Evolutionary conservation across 2,797 vertebrate genomes (phyloP), one percentile per base, ranked within the genome.

Genomic region (Synanceia verrucosa): DNA sequence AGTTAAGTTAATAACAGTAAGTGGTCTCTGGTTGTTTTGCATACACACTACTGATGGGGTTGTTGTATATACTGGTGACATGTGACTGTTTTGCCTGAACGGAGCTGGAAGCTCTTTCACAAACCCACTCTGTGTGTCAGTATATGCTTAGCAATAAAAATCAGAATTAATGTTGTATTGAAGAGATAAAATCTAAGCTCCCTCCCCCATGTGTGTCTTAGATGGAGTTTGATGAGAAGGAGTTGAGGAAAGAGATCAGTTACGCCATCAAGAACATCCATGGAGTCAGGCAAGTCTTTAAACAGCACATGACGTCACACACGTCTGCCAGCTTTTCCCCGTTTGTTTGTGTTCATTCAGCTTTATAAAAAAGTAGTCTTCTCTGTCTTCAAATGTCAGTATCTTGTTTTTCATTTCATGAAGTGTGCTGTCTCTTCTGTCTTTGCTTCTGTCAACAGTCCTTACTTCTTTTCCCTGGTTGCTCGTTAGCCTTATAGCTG

Each of bases 171-270:
- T 62, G 24, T 41, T 33, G 3, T 5, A 28, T 1, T 28, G 23
- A 44, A 26, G 16, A 43, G 67, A 59, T 67, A 6, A 4, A 65
- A 61, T n/a, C 1, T 23, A 8, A 44, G 2, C 3, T 9, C 11
- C 19, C 21, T 47, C 31, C 1, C 16, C n/a, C n/a, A n/a, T n/a
- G n/a, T 66, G 65, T 81, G 64, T 57, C 33, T 44, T 74, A 99
- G 97, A 99, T 99, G 97, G 97, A 99, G 83, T 99, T 99, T 36
- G 97, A 99, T 3, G 97, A 99, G 91, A 99, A 99, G 83, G 97
- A 99, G 68, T 64, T 99, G 84, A 88, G 97, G 72, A 91, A 96
- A 41, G 97, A 99, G 88, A 99, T 99, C 84, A 99, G 97, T 86
- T 99, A 99, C 0, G 97, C 97, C 61, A 99, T 99, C 84, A 98